Base-by-base conservation (phyloP, 2,888 invertebrate genomes). In the Adelognathus sp. region DNA sequence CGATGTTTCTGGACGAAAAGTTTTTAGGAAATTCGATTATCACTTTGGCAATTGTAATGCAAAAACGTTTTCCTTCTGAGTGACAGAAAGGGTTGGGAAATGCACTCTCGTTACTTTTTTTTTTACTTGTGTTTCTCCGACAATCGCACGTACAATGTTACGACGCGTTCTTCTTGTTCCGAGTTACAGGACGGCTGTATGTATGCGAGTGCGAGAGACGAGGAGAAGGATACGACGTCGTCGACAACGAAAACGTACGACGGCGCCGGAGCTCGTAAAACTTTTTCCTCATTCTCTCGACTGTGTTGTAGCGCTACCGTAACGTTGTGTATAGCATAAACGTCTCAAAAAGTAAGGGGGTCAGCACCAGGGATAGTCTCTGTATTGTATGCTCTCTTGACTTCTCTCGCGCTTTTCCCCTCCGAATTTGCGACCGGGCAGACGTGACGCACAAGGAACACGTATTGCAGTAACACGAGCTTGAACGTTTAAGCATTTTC, bases 261-360 rank as follows among this genome's bases (percentile, higher is more conserved):
- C 64, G 78, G 78, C 78, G 78, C 78, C 70, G 56, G 21, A 33
- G 50, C 63, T 78, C 78, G 74, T 78, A 78, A 78, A 78, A 70
- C 61, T 73, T 74, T 58, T 74, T 70, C 56, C 16, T 36, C 21
- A n/a, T n/a, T n/a, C 27, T 74, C 50, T 31, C 27, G 69, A n/a
- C 61, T 69, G 41, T 39, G 29, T 18, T 61, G 46, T 63, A 36
- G 21, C 18, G n/a, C 14, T 29, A 21, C 24, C 50, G 24, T 50
- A n/a, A 24, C 50, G 36, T 36, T n/a, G n/a, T n/a, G n/a, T 24
- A 31, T 31, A 52, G 63, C 46, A 63, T 52, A 11, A 39, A 24
- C 27, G 24, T 73, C 50, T 66, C 58, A 56, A 67, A 73, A 63
- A 61, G 46, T 63, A 78, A 78, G 58, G 69, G 69, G 77, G 73